Evolutionary conservation across 2,888 invertebrate genomes (phyloP).

Genomic region (Trichopria drosophilae): DNA sequence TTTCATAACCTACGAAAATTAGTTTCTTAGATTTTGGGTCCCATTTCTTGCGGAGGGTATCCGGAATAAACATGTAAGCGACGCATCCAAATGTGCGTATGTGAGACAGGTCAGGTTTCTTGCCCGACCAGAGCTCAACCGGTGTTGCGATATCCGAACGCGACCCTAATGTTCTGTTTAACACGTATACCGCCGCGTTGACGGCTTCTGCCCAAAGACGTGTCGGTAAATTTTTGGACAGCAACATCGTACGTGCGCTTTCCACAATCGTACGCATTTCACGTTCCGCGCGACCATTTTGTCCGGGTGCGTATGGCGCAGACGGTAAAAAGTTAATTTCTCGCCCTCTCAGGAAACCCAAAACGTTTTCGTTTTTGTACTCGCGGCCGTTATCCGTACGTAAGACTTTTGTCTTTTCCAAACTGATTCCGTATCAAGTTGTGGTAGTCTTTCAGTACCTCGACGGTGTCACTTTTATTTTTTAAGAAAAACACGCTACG

Average conservation of each 20-base stretch:
- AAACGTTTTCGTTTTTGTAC: constrained; percentile 13
- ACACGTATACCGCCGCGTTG: constrained; percentile 26
- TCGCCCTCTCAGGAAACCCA: constrained; percentile 10
- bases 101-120: constrained; percentile 28
- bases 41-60: constrained; percentile 26
- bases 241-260: constrained; percentile 32
- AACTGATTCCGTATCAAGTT: constrained; percentile 20
- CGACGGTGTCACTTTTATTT: constrained; percentile 14
- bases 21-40: too few relatives aligned
- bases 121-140: constrained; percentile 26
- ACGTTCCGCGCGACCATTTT: constrained; percentile 35
- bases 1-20: constrained; percentile 30
- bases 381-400: constrained; percentile 27
- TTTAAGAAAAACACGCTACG: too few relatives aligned
- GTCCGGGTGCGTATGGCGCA: constrained; percentile 33
- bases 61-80: constrained; percentile 21
- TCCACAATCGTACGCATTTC: constrained; percentile 36
- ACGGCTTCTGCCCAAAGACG: constrained; percentile 32
- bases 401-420: constrained; percentile 19
- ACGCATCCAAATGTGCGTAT: constrained; percentile 29
- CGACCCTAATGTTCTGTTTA: constrained; percentile 25
- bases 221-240: constrained; percentile 24
- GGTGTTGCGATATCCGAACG: constrained; percentile 18
- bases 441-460: constrained; percentile 1
- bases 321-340: constrained; percentile 32